phyloP scores from a whole-genome alignment of 2,113 vertebrate genomes.

The Origma solitaria region DNA sequence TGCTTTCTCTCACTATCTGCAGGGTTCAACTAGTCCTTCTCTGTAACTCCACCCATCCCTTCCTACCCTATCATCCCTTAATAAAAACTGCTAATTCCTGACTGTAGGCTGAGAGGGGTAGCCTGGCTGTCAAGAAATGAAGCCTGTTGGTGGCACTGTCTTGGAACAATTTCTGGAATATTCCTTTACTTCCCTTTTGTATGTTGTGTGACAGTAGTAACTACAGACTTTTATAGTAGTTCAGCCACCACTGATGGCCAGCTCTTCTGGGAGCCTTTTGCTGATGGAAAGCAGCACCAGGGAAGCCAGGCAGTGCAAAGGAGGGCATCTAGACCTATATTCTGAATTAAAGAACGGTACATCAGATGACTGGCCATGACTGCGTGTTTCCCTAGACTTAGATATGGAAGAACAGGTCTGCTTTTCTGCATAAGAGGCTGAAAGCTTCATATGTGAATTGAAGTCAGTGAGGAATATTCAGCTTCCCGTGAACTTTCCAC shows the following conservation, averaged over 20 bases:
- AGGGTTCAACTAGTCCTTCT: neutral
- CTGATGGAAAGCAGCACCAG: neutral
- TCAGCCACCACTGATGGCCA: neutral
- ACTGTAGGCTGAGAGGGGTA: neutral
- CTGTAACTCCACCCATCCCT: neutral
- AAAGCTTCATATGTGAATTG: neutral
- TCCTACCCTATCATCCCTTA: too few relatives aligned
- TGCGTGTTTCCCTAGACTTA: neutral
- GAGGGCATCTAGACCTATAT: neutral
- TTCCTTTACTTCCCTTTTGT: neutral
- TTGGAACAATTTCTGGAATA: neutral
- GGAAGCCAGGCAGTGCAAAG: neutral
- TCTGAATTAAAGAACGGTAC: neutral
- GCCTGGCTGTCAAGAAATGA: fast-evolving
- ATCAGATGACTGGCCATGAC: neutral
- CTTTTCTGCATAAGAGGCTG: neutral
- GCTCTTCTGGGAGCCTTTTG: neutral
- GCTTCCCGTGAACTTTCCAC: neutral
- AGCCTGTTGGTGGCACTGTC: neutral
- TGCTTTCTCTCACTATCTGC: neutral
- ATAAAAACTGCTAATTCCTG: neutral
- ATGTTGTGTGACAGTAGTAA: fast-evolving
- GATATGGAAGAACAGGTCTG: neutral
- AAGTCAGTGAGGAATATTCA: neutral
- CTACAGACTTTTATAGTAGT: neutral